These are phyloP conservation scores for Ypsolopha sequella DNA, from an alignment of 2,888 invertebrate species.

Conservation along the genomic window DNA sequence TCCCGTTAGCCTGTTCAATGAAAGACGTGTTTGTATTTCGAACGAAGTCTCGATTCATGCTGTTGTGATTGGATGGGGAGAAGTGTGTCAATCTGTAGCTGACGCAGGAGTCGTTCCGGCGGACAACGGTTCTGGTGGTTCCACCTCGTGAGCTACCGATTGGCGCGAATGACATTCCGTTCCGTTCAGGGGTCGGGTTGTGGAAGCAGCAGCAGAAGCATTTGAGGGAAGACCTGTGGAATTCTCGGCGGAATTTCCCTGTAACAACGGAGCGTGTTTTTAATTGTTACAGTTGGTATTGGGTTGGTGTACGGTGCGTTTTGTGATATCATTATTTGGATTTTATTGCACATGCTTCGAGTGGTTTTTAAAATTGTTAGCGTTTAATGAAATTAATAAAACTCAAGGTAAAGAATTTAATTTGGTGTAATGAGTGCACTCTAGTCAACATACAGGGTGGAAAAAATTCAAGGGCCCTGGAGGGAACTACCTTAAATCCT, in stretches of 20 bases:
- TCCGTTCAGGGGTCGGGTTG: conserved; percentile 35
- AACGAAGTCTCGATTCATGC: conserved; percentile 45
- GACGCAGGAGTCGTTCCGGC: conserved; percentile 59
- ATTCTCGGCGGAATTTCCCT: conserved; percentile 82
- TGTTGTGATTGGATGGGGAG: conserved; percentile 59
- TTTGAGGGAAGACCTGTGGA: conserved; percentile 77
- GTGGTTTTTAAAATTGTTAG: too few relatives aligned
- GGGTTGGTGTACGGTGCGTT: too few relatives aligned
- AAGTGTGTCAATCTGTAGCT: conserved; percentile 58
- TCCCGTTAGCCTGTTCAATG: conserved; percentile 58
- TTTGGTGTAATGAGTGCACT: too few relatives aligned
- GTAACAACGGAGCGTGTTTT: conserved; percentile 14
- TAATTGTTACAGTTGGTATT: too few relatives aligned
- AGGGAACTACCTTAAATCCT: too few relatives aligned
- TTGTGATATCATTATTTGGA: too few relatives aligned
- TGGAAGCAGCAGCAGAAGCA: conserved; percentile 63
- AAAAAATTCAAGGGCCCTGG: too few relatives aligned
- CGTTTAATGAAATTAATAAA: too few relatives aligned
- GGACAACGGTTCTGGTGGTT: conserved; percentile 51
- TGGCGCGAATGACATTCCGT: conserved; percentile 55
- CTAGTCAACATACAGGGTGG: too few relatives aligned
- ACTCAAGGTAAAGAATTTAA: too few relatives aligned
- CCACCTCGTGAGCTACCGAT: conserved; percentile 56
- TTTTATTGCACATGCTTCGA: too few relatives aligned
- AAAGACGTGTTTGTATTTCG: conserved; percentile 61